Percentiles rank a stretch among this genome's conserved stretches.
These are phyloP conservation scores for Ploceus nigricollis DNA, from an alignment of 2,113 vertebrate species.

Conservation along the genomic window DNA sequence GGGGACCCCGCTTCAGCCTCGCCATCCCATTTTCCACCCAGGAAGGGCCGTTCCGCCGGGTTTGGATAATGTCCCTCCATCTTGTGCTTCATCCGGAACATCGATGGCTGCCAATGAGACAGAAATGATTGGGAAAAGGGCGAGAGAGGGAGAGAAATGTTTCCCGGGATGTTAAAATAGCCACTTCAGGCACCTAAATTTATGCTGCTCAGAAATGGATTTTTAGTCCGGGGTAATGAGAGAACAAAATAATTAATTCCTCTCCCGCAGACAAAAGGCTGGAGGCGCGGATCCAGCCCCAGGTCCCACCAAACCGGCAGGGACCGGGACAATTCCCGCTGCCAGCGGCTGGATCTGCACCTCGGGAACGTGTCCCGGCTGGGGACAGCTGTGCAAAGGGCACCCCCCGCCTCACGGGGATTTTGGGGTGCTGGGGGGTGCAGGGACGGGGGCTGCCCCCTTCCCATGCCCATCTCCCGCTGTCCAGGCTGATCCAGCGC, in stretches of 20 bases:
- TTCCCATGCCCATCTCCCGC: accelerated
- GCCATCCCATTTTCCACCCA: accelerated
- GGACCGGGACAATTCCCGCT: accelerated
- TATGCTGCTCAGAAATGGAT: slow-evolving; percentile 26
- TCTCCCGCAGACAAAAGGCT: slow-evolving; percentile 33
- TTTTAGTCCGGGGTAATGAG: slow-evolving; percentile 47
- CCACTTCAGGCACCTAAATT: slow-evolving; percentile 7
- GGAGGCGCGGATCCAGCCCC: neutral
- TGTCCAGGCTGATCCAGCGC: neutral
- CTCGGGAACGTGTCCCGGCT: accelerated
- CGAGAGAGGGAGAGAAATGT: neutral
- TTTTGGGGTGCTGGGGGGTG: neutral
- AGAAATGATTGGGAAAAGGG: neutral
- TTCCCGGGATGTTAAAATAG: slow-evolving; percentile 11
- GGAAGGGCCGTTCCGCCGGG: accelerated
- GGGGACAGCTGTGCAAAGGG: neutral
- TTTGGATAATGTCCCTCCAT: neutral
- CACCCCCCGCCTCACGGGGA: accelerated
- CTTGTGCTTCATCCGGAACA: neutral
- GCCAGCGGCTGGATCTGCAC: neutral
- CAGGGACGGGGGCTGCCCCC: accelerated
- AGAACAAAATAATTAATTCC: slow-evolving; percentile 56
- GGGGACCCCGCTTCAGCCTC: accelerated
- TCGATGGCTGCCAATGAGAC: neutral
- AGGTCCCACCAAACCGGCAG: accelerated